Conservation (phyloP, 2,888 invertebrate genomes). For the Tanypteryx hageni region DNA sequence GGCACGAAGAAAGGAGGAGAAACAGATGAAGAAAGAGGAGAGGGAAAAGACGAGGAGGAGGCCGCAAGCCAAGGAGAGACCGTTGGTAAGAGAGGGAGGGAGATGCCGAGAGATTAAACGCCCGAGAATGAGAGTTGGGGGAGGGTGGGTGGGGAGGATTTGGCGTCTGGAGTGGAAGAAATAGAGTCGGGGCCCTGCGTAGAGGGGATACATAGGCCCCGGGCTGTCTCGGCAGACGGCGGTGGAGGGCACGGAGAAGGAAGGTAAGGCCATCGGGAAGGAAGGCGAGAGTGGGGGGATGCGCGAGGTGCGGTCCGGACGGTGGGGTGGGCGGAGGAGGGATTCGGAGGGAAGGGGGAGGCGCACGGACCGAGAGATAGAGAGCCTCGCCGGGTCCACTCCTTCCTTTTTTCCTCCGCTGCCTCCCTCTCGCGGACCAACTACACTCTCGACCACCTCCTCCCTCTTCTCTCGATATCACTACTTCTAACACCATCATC, state of each 20-base stretch:
- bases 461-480: not conserved
- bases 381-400: conserved; percentile 40
- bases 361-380: conserved; percentile 9
- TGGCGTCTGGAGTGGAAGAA: not conserved
- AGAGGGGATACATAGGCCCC: conserved; percentile 51
- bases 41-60: not conserved
- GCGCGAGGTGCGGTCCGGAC: not conserved
- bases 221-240: conserved; percentile 51
- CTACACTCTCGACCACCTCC: not conserved
- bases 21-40: not conserved
- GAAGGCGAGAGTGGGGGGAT: not conserved
- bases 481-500: too few species aligned
- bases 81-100: not conserved
- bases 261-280: conserved; percentile 27
- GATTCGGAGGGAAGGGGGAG: conserved; percentile 24
- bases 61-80: not conserved
- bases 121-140: not conserved
- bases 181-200: conserved; percentile 30
- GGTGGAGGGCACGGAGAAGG: not conserved
- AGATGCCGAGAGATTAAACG: conserved; percentile 16
- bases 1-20: not conserved
- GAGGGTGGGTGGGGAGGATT: not conserved
- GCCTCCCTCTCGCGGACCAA: not conserved
- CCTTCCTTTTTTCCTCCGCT: conserved; percentile 21
- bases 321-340: not conserved